Evolutionary conservation across 2,113 vertebrate genomes (phyloP).

Genomic region (Cariama cristata): DNA sequence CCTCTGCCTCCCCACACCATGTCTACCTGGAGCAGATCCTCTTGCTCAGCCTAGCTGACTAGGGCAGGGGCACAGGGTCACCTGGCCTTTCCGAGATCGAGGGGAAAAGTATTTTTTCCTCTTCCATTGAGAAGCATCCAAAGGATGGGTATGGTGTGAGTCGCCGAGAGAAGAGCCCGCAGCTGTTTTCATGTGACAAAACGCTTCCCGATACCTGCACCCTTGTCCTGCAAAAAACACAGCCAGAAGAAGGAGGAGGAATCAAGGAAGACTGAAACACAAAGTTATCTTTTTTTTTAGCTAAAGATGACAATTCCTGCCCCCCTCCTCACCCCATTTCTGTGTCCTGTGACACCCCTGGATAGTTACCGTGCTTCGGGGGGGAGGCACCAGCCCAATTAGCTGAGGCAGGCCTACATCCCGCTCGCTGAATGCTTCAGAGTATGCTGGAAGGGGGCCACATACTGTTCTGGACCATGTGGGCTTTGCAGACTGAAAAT

Average conservation of each 20-base stretch:
- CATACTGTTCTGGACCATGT: background rate
- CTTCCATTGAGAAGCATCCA: background rate
- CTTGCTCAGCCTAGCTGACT: background rate
- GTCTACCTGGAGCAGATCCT: background rate
- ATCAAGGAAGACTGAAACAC: background rate
- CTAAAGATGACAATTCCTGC: background rate
- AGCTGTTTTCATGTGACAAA: background rate
- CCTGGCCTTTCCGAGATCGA: background rate
- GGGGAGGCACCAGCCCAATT: background rate
- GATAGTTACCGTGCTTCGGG: background rate
- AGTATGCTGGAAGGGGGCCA: background rate
- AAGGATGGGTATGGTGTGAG: background rate
- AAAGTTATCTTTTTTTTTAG: background rate
- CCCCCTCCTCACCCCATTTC: background rate
- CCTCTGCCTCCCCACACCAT: background rate
- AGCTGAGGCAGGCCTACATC: background rate
- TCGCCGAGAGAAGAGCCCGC: background rate
- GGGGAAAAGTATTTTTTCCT: background rate
- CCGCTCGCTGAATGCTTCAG: background rate
- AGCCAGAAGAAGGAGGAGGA: background rate
- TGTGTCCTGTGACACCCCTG: background rate
- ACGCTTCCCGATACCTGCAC: background rate
- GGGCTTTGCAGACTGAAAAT: background rate
- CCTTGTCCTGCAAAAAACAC: background rate
- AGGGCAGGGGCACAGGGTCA: background rate